phyloP scores from a whole-genome alignment of 2,113 vertebrate genomes.

The Caretta caretta region DNA sequence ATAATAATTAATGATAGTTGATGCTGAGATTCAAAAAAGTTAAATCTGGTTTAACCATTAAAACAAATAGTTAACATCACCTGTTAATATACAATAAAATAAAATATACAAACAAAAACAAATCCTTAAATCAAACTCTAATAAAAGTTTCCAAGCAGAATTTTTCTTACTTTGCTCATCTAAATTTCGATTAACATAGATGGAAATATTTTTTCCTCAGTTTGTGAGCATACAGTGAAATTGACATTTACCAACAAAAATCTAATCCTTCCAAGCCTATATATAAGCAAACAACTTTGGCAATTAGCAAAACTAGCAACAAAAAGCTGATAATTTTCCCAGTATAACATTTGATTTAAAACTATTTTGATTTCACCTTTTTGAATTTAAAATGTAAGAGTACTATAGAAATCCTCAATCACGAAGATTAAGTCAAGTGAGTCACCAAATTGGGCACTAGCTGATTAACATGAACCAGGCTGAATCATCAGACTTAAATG shows the following conservation, averaged over 20 bases:
- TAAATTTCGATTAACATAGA: not conserved
- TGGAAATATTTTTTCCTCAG: not conserved
- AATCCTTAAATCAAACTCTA: not conserved
- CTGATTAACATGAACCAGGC: not conserved
- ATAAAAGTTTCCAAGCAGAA: not conserved
- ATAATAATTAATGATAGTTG: not conserved
- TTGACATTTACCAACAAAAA: not conserved
- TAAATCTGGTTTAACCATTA: not conserved
- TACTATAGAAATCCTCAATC: not conserved
- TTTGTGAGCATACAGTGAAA: not conserved
- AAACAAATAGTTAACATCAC: too few species aligned
- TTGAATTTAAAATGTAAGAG: not conserved
- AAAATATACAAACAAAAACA: not conserved
- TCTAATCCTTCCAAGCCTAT: not conserved
- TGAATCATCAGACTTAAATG: not conserved
- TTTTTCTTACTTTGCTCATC: not conserved
- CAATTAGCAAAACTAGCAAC: not conserved
- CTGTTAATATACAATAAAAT: not conserved
- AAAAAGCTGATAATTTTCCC: not conserved
- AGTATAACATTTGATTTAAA: not conserved
- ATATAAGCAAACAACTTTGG: conserved; percentile 11
- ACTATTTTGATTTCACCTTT: not conserved
- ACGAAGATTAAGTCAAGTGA: not conserved
- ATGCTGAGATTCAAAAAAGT: not conserved
- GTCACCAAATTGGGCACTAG: not conserved